These are phyloP conservation scores for Muntiacus muntjak DNA, from an alignment of 2,113 vertebrate species.

Conservation along the genomic window DNA sequence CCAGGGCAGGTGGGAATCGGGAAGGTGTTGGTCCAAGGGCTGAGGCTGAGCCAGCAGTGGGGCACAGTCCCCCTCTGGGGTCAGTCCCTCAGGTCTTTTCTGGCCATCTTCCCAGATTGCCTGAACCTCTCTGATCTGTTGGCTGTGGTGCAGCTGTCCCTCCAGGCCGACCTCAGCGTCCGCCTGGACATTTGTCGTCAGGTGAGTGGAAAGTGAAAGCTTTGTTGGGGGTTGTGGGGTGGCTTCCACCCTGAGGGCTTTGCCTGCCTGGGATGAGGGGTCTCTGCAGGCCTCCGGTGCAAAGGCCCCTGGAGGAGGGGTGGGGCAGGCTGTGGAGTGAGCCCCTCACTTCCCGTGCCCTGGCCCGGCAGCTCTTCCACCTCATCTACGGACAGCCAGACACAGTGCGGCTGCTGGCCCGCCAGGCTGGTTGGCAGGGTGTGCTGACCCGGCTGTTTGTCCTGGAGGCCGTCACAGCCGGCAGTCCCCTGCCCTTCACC, in stretches of 20 bases:
- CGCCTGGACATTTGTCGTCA: constrained; percentile 94
- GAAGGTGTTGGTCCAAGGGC: neutral
- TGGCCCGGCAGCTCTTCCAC: constrained; percentile 88
- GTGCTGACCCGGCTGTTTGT: constrained; percentile 94
- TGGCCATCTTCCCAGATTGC: constrained; percentile 78
- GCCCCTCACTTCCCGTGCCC: neutral
- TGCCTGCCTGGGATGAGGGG: neutral
- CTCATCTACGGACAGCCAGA: constrained; percentile 92
- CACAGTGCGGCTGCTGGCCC: constrained; percentile 88
- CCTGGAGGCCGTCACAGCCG: constrained; percentile 87
- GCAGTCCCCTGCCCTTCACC: constrained; percentile 74
- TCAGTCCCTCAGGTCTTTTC: neutral
- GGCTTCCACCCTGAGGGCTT: neutral
- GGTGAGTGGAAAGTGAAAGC: constrained; percentile 75
- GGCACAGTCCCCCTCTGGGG: neutral
- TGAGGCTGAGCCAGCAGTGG: neutral
- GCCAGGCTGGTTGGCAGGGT: constrained; percentile 93
- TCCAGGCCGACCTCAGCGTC: constrained; percentile 89
- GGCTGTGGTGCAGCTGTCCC: constrained; percentile 91
- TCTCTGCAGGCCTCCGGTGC: neutral
- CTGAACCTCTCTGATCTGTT: constrained; percentile 92
- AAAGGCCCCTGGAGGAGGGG: neutral
- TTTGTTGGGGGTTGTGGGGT: neutral
- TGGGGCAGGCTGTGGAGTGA: rapidly evolving
- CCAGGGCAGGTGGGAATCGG: neutral